phyloP scores from a whole-genome alignment of 2,888 invertebrate species.

The Catonia carolina region DNA sequence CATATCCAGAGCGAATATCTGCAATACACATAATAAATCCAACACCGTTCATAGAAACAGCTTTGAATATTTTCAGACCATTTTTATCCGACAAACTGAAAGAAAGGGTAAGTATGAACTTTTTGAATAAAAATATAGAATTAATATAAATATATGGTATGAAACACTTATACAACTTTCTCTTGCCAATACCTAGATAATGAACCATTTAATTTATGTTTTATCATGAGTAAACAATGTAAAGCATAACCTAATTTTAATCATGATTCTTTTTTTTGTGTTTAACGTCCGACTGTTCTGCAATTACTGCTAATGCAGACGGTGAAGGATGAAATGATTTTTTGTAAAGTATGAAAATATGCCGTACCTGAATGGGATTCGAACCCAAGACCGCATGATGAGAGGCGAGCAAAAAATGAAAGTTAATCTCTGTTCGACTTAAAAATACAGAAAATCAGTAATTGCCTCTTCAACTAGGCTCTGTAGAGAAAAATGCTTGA shows the following conservation, averaged over 20 bases:
- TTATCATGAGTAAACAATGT: too few species aligned
- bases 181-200: not conserved
- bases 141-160: not conserved
- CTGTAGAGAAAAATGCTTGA: too few species aligned
- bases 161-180: not conserved
- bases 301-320: too few species aligned
- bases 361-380: too few species aligned
- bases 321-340: too few species aligned
- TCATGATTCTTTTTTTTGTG: too few species aligned
- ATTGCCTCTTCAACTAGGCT: not conserved
- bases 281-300: too few species aligned
- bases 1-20: conserved; percentile 78
- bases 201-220: not conserved
- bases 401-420: too few species aligned
- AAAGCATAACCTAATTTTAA: too few species aligned
- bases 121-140: not conserved
- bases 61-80: conserved; percentile 71
- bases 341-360: too few species aligned
- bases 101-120: conserved; percentile 52
- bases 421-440: too few species aligned
- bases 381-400: too few species aligned
- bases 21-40: conserved; percentile 79
- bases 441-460: not conserved
- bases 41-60: conserved; percentile 72
- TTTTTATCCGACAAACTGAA: conserved; percentile 80